These are phyloP conservation scores for Haliclystus octoradiatus DNA, from an alignment of 30 jellyfish, hydroid and myxozoan genomes.

Conservation along the genomic window DNA sequence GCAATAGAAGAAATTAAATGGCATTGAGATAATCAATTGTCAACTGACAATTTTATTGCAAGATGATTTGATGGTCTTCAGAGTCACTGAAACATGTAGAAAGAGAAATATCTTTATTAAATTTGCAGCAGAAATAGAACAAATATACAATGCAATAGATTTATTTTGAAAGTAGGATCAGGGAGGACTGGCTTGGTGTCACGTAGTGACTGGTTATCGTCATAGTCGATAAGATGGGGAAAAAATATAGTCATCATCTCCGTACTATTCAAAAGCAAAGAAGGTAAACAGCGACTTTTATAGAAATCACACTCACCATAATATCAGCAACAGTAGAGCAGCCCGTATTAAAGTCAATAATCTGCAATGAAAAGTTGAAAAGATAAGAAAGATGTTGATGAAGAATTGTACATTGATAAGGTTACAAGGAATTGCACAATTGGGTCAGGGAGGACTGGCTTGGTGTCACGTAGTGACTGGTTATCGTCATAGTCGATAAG, in stretches of 20 bases:
- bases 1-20: too few relatives aligned
- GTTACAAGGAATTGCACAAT: too few relatives aligned
- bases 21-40: too few relatives aligned
- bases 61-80: too few relatives aligned
- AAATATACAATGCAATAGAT: too few relatives aligned
- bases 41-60: too few relatives aligned
- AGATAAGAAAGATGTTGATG: too few relatives aligned
- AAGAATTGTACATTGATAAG: too few relatives aligned
- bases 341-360: not conserved
- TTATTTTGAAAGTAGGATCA: not conserved
- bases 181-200: constrained; percentile 2
- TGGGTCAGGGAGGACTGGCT: constrained; percentile 1
- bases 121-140: too few relatives aligned
- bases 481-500: constrained; percentile 1
- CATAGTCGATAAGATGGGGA: constrained; percentile 1
- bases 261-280: not conserved
- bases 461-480: not conserved
- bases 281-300: not conserved
- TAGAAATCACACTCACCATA: not conserved
- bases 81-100: too few relatives aligned
- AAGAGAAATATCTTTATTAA: too few relatives aligned
- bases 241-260: not conserved
- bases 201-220: constrained; percentile 1
- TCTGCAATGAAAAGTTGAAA: too few relatives aligned
- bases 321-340: not conserved